These are phyloP conservation scores for Aricia agestis DNA, from an alignment of 1,140 invertebrate species.

Conservation along the genomic window DNA sequence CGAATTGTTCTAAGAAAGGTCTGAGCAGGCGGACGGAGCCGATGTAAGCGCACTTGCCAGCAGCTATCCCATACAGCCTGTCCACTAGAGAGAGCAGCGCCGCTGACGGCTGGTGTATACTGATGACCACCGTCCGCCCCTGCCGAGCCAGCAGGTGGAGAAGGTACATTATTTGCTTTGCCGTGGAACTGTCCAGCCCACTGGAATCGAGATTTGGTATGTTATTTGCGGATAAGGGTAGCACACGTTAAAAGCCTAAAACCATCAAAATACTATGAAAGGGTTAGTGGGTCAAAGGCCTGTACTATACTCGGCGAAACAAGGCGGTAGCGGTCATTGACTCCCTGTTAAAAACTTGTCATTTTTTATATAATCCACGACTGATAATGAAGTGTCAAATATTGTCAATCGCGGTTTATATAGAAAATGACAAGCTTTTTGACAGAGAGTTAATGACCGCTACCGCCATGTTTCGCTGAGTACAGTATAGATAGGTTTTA, in stretches of 20 bases:
- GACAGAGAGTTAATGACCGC: too few species aligned
- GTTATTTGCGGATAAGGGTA: neutral
- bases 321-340: too few species aligned
- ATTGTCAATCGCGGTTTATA: too few species aligned
- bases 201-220: slow-evolving; percentile 77
- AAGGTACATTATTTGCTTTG: slow-evolving; percentile 90
- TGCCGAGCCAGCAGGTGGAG: slow-evolving; percentile 89
- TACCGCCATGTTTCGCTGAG: too few species aligned
- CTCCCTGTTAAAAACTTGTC: too few species aligned
- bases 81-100: slow-evolving; percentile 93
- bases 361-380: too few species aligned
- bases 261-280: too few species aligned
- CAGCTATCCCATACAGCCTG: slow-evolving; percentile 88
- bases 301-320: too few species aligned
- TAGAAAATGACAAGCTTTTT: too few species aligned
- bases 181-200: slow-evolving; percentile 93
- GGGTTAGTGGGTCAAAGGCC: too few species aligned
- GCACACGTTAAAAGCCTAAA: neutral
- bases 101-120: slow-evolving; percentile 95
- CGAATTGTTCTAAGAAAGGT: slow-evolving; percentile 84
- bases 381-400: too few species aligned
- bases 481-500: too few species aligned
- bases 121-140: slow-evolving; percentile 93
- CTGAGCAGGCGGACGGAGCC: slow-evolving; percentile 84
- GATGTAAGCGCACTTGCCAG: slow-evolving; percentile 89